phyloP scores from a whole-genome alignment of 1,140 invertebrate species.

The Episyrphus balteatus region DNA sequence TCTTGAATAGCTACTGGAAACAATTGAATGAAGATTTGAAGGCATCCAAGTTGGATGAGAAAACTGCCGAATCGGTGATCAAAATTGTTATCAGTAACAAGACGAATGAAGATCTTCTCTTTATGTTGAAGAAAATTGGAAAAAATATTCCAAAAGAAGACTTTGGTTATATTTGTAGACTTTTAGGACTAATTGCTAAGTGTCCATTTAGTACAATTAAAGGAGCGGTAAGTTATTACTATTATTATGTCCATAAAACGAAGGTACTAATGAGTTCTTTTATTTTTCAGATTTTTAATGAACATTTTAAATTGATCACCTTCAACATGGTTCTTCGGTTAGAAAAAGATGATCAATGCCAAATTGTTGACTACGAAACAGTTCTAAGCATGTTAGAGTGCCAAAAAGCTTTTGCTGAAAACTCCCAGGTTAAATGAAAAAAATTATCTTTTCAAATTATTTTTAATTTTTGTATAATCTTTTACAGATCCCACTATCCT shows the following conservation, averaged over 20 bases:
- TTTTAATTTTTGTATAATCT: background rate
- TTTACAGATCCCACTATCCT: slow-evolving; percentile 15
- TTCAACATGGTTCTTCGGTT: slow-evolving; percentile 5
- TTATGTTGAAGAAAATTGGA: slow-evolving; percentile 10
- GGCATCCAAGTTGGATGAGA: slow-evolving; percentile 3
- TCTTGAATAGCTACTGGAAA: slow-evolving; percentile 24
- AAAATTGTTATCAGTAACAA: slow-evolving; percentile 30
- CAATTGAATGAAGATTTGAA: slow-evolving; percentile 24
- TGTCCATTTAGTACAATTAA: slow-evolving; percentile 28
- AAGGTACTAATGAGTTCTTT: background rate
- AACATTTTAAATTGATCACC: slow-evolving; percentile 23
- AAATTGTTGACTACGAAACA: slow-evolving; percentile 11
- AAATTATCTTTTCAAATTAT: background rate
- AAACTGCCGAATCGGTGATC: slow-evolving; percentile 17
- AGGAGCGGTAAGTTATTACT: slow-evolving; percentile 19
- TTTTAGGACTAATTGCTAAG: slow-evolving; percentile 21
- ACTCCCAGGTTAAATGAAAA: slow-evolving; percentile 16
- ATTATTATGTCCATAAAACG: too few relatives aligned
- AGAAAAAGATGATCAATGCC: slow-evolving; percentile 8
- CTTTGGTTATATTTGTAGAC: slow-evolving; percentile 16
- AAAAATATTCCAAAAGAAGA: slow-evolving; percentile 6
- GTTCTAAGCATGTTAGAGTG: slow-evolving; percentile 6
- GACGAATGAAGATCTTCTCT: slow-evolving; percentile 28
- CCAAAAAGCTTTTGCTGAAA: slow-evolving; percentile 19
- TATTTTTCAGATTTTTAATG: slow-evolving; percentile 26